phyloP scores from a whole-genome alignment of 2,113 vertebrate genomes.

The Hyaena hyaena region DNA sequence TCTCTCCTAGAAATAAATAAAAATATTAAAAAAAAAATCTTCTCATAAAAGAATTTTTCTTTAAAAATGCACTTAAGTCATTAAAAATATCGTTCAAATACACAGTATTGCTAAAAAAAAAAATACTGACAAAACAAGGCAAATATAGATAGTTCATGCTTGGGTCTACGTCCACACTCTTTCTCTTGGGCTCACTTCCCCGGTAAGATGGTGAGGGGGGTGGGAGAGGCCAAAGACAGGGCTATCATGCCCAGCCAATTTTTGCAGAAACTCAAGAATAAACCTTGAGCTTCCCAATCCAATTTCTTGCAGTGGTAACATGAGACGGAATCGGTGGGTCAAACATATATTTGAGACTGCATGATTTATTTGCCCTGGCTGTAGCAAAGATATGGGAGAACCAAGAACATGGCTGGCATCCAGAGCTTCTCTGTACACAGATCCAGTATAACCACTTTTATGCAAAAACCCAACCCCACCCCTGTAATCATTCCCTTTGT shows the following conservation, averaged over 20 bases:
- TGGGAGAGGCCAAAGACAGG: neutral
- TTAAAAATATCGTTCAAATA: neutral
- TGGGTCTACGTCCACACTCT: neutral
- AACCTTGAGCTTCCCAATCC: neutral
- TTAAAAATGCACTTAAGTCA: neutral
- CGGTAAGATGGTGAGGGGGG: neutral
- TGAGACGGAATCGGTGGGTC: neutral
- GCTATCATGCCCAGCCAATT: neutral
- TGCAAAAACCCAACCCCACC: neutral
- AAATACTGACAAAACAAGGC: neutral
- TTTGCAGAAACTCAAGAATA: constrained; percentile 26
- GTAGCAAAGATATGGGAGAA: neutral
- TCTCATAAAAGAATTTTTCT: neutral
- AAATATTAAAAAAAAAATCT: no score
- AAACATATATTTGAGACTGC: neutral
- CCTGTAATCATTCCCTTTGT: neutral
- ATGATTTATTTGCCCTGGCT: constrained; percentile 19
- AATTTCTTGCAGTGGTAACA: neutral
- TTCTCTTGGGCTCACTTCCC: neutral
- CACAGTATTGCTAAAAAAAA: neutral
- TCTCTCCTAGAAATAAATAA: no score
- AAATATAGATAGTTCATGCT: neutral
- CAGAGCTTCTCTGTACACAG: neutral
- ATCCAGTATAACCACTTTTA: neutral
- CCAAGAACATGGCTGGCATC: neutral